A percentile compares a stretch with the other conserved stretches of the same genome.
phyloP scores from a whole-genome alignment of 2,113 vertebrate genomes.

The Cygnus buccinator region DNA sequence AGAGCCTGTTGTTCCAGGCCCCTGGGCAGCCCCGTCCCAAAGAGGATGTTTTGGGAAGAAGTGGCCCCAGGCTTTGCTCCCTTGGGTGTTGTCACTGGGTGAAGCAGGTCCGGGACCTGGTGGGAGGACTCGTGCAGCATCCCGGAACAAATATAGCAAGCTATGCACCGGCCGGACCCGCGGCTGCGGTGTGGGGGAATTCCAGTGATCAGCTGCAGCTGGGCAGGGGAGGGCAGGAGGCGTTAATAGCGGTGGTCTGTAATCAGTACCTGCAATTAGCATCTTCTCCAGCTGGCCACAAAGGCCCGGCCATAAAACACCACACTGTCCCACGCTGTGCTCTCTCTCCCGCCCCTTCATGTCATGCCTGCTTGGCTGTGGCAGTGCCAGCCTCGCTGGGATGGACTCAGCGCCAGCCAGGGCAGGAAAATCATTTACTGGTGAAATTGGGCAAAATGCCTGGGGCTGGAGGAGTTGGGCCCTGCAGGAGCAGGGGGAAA shows the following conservation, averaged over 20 bases:
- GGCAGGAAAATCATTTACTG: neutral
- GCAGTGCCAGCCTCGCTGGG: neutral
- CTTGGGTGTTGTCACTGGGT: rapidly evolving
- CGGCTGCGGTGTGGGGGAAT: neutral
- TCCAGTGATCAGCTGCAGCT: neutral
- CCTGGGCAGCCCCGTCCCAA: rapidly evolving
- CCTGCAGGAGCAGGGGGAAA: neutral
- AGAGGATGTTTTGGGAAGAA: neutral
- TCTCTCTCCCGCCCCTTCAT: neutral
- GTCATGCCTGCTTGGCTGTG: rapidly evolving
- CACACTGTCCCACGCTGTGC: neutral
- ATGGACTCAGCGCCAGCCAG: rapidly evolving
- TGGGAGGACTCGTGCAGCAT: neutral
- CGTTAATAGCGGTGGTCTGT: neutral
- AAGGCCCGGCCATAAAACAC: neutral
- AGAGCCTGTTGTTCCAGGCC: rapidly evolving
- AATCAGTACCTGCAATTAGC: constrained; percentile 54
- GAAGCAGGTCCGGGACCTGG: rapidly evolving
- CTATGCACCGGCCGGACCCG: neutral
- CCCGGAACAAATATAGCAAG: constrained; percentile 6
- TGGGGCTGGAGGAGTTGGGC: neutral
- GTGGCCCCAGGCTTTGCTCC: rapidly evolving
- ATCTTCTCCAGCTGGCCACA: constrained; percentile 17
- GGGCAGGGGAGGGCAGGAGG: constrained; percentile 9
- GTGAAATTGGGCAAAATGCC: neutral